Conservation (phyloP, 2,888 invertebrate genomes). For the Petrolisthes cinctipes region DNA sequence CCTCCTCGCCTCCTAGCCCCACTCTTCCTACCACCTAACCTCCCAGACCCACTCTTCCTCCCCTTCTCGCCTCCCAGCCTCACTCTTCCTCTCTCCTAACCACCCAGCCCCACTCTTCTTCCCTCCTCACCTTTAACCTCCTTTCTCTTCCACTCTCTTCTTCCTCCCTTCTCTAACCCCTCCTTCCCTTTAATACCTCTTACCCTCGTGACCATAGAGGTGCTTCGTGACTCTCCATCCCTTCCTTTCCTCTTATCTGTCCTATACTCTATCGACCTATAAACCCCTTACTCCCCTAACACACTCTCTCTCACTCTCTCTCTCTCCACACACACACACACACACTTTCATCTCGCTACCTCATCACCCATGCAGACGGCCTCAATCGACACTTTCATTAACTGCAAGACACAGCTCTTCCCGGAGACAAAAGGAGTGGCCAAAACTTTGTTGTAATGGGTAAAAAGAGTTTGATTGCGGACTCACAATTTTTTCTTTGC, state of each 20-base stretch:
- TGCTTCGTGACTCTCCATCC: too few relatives aligned
- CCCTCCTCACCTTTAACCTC: neutral
- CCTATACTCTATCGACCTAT: too few relatives aligned
- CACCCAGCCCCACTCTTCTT: neutral
- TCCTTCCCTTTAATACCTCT: neutral
- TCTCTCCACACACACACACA: neutral
- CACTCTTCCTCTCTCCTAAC: neutral
- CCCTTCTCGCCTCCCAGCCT: neutral
- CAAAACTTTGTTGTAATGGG: constrained; percentile 3
- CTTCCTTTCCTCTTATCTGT: too few relatives aligned
- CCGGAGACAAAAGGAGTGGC: neutral
- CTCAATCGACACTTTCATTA: constrained; percentile 8
- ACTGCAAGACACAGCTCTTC: neutral
- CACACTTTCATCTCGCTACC: neutral
- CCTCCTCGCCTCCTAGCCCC: neutral
- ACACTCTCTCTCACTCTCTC: too few relatives aligned
- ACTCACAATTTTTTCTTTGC: neutral
- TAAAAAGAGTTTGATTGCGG: constrained; percentile 10
- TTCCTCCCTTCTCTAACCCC: neutral
- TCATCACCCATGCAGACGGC: neutral
- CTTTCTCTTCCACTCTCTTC: neutral
- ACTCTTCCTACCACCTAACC: neutral
- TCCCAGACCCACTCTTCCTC: neutral
- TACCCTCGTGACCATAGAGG: too few relatives aligned
- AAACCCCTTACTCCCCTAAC: too few relatives aligned